Conservation (phyloP, 2,113 vertebrate species). For the Nanorana parkeri region DNA sequence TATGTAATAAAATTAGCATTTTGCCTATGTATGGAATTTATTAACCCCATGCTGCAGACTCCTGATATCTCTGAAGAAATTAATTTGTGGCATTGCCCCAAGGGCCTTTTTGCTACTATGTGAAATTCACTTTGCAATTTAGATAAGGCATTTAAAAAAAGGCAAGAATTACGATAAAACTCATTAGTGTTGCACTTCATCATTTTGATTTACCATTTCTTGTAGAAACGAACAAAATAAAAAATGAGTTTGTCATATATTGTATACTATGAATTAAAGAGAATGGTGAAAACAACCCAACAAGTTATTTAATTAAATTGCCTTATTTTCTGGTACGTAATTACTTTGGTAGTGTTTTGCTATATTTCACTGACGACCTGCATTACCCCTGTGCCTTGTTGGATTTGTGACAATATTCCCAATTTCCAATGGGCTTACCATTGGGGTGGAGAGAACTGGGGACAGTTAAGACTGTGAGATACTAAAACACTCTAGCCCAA, state of each 20-base stretch:
- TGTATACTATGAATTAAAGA: background rate
- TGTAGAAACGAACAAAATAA: slow-evolving; percentile 1
- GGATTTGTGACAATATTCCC: no score
- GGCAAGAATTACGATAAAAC: background rate
- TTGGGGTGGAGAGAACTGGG: no score
- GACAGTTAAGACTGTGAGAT: no score
- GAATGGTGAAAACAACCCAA: background rate
- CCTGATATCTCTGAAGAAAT: background rate
- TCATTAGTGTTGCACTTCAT: slow-evolving; percentile 3
- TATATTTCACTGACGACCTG: no score
- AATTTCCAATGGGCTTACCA: no score
- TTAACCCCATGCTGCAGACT: background rate
- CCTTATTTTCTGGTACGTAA: background rate
- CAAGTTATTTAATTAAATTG: background rate
- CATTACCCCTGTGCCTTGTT: no score
- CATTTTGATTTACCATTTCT: slow-evolving; percentile 9
- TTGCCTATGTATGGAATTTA: background rate
- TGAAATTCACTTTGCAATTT: slow-evolving; percentile 13
- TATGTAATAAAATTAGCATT: background rate
- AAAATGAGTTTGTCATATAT: background rate
- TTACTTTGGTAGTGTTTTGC: background rate
- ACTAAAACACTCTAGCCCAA: no score
- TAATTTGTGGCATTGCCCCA: slow-evolving; percentile 4
- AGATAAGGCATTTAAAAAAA: background rate
- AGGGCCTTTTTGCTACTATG: background rate